A percentile compares a stretch with the other conserved stretches of the same genome.
Conservation (phyloP, 2,113 vertebrate species). For the Gopherus evgoodei region DNA sequence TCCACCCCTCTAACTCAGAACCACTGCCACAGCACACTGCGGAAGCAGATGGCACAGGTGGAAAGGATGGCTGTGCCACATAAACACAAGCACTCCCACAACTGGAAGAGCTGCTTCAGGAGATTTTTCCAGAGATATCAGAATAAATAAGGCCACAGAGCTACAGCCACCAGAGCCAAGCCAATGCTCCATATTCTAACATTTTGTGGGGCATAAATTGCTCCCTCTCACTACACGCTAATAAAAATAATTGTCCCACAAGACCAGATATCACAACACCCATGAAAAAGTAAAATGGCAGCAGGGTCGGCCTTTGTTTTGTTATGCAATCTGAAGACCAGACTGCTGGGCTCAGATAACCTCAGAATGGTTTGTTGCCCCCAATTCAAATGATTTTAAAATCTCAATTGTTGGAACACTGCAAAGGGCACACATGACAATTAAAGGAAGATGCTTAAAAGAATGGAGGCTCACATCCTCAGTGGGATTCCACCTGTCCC, state of each 20-base stretch:
- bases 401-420: background rate
- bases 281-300: background rate
- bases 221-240: background rate
- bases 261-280: rapidly evolving
- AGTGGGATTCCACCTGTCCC: background rate
- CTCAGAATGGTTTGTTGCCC: background rate
- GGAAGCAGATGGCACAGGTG: rapidly evolving
- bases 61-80: background rate
- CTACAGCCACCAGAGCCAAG: background rate
- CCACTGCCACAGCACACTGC: background rate
- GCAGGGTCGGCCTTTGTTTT: background rate
- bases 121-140: background rate
- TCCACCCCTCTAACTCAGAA: background rate
- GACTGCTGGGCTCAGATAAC: background rate
- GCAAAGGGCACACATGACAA: rapidly evolving
- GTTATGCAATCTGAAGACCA: background rate
- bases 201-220: background rate
- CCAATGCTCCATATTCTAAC: background rate
- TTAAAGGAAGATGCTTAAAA: background rate
- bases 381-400: background rate
- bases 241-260: background rate
- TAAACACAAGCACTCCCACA: background rate
- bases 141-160: background rate
- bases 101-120: background rate
- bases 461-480: background rate